A percentile compares a stretch with the other conserved stretches of the same genome.
Conservation (phyloP, 2,888 invertebrate genomes). For the Ecdyonurus torrentis region DNA sequence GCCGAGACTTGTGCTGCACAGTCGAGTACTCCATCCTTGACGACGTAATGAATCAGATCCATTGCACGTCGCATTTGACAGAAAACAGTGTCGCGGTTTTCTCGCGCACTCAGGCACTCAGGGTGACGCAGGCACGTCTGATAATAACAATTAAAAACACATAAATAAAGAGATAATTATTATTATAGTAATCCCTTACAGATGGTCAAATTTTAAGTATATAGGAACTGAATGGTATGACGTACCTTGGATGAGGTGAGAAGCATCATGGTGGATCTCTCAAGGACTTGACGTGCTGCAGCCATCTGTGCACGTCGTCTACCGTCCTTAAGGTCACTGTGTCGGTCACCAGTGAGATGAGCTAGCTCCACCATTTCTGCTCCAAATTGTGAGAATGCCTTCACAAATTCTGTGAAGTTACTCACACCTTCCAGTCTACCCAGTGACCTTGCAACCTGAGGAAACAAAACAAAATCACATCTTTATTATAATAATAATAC, state of each 20-base stretch:
- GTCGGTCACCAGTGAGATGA: conserved; percentile 68
- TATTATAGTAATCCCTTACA: not conserved
- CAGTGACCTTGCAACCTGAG: conserved; percentile 59
- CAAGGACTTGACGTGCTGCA: conserved; percentile 85
- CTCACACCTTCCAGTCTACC: conserved; percentile 74
- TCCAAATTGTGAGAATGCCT: conserved; percentile 96
- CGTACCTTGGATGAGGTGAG: conserved; percentile 87
- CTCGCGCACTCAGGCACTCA: conserved; percentile 78
- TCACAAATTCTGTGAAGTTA: conserved; percentile 93
- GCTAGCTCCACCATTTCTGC: conserved; percentile 98
- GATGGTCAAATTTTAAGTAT: not conserved
- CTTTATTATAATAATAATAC: too few species aligned
- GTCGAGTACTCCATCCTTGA: conserved; percentile 83
- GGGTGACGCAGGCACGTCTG: conserved; percentile 88
- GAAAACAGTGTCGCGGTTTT: conserved; percentile 95
- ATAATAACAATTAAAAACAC: conserved; percentile 11
- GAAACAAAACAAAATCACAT: not conserved
- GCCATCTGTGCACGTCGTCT: conserved; percentile 90
- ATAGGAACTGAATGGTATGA: conserved; percentile 5
- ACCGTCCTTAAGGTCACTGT: conserved; percentile 83
- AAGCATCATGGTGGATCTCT: conserved; percentile 91
- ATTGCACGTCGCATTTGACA: conserved; percentile 94
- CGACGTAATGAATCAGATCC: conserved; percentile 94
- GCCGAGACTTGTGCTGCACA: conserved; percentile 21
- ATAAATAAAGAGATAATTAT: not conserved